These are phyloP conservation scores for Linnaemya vulpina DNA, from an alignment of 2,888 invertebrate species.

Conservation along the genomic window DNA sequence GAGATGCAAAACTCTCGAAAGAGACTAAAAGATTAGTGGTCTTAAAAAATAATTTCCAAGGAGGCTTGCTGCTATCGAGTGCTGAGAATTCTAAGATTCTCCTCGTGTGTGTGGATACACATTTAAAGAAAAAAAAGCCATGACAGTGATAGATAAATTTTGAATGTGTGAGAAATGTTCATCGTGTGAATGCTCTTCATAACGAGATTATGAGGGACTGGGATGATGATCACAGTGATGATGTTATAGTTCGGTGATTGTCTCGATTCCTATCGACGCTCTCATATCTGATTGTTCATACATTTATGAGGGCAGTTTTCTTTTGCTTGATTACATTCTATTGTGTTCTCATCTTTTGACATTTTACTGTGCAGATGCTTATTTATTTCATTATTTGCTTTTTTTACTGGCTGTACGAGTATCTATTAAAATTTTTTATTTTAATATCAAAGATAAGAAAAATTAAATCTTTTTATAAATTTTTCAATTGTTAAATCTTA, in stretches of 20 bases:
- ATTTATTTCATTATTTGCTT: background rate
- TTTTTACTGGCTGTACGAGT: background rate
- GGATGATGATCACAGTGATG: background rate
- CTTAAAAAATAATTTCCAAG: too few relatives aligned
- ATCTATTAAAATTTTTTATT: background rate
- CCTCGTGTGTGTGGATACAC: too few relatives aligned
- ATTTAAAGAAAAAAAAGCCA: too few relatives aligned
- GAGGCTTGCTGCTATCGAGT: too few relatives aligned
- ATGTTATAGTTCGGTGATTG: slow-evolving; percentile 16
- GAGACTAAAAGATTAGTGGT: too few relatives aligned
- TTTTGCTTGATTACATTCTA: slow-evolving; percentile 16
- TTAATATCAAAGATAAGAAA: background rate
- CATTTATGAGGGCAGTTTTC: slow-evolving; percentile 44
- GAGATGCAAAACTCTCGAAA: too few relatives aligned
- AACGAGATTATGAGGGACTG: too few relatives aligned
- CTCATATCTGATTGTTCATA: background rate
- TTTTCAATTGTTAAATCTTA: slow-evolving; percentile 30
- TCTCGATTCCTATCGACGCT: slow-evolving; percentile 16
- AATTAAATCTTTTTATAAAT: slow-evolving; percentile 37
- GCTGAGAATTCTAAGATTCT: too few relatives aligned
- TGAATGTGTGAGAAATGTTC: too few relatives aligned
- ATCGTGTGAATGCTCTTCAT: background rate
- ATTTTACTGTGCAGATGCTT: background rate
- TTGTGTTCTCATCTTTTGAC: slow-evolving; percentile 17
- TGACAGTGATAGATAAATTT: too few relatives aligned